These are phyloP conservation scores for Siderastrea siderea DNA, from an alignment of 92 coral and sea anemone genomes.

Conservation along the genomic window DNA sequence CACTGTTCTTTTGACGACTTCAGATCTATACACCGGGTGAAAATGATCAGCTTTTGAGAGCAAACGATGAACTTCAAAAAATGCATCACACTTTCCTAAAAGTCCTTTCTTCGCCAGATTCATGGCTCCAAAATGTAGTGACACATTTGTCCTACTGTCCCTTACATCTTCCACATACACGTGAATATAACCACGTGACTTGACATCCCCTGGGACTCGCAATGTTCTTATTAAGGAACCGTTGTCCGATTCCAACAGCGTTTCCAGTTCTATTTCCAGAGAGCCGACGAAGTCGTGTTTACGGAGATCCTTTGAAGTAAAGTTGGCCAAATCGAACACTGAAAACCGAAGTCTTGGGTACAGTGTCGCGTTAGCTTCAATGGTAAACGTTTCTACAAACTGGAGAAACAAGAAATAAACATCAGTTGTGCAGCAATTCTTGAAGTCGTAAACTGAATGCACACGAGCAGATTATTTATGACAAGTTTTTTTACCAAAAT, in stretches of 20 bases:
- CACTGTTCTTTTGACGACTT: slow-evolving; percentile 83
- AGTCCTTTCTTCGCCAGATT: slow-evolving; percentile 86
- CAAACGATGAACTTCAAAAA: slow-evolving; percentile 87
- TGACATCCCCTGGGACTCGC: slow-evolving; percentile 93
- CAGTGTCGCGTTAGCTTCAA: slow-evolving; percentile 80
- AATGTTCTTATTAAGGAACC: slow-evolving; percentile 80
- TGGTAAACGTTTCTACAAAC: slow-evolving; percentile 91
- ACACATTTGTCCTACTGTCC: slow-evolving; percentile 73
- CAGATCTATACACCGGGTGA: slow-evolving; percentile 96
- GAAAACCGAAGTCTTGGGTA: slow-evolving; percentile 88
- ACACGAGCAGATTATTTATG: too few relatives aligned
- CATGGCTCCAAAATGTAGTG: slow-evolving; percentile 83
- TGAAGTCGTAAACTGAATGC: too few relatives aligned
- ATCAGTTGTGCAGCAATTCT: too few relatives aligned
- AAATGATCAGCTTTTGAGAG: slow-evolving; percentile 63
- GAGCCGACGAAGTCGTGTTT: slow-evolving; percentile 97
- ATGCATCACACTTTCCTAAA: slow-evolving; percentile 90
- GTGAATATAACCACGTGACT: slow-evolving; percentile 89
- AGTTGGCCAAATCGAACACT: slow-evolving; percentile 96
- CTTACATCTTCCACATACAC: slow-evolving; percentile 77
- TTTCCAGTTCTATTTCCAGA: slow-evolving; percentile 84
- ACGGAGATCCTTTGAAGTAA: slow-evolving; percentile 95
- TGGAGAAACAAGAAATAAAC: slow-evolving; percentile 22
- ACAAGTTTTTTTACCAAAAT: too few relatives aligned
- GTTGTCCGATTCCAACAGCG: slow-evolving; percentile 63